Conservation (phyloP, 2,888 invertebrate genomes). For the Drosophila koepferae region DNA sequence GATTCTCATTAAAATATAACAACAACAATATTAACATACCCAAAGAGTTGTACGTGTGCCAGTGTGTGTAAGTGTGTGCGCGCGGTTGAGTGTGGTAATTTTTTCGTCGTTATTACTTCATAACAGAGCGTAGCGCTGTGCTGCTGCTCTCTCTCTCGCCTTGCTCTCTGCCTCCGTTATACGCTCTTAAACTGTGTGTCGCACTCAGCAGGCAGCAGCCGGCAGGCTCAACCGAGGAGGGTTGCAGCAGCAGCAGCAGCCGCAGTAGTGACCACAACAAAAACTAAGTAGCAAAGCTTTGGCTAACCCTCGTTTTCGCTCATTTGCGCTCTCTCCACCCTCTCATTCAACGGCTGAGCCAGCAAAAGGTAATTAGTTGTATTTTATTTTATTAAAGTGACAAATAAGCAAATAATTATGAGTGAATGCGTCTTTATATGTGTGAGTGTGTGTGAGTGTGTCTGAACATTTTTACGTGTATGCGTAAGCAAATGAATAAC, state of each 20-base stretch:
- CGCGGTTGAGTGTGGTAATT: constrained; percentile 46
- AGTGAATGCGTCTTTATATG: constrained; percentile 13
- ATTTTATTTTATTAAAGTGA: constrained; percentile 71
- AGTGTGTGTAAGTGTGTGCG: constrained; percentile 14
- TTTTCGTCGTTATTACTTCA: constrained; percentile 70
- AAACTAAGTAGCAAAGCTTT: constrained; percentile 39
- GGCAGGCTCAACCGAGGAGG: constrained; percentile 35
- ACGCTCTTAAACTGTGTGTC: constrained; percentile 19
- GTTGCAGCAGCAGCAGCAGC: constrained; percentile 48
- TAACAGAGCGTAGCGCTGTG: constrained; percentile 52
- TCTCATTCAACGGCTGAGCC: constrained; percentile 13
- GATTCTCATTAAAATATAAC: constrained; percentile 53
- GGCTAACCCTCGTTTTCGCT: constrained; percentile 29
- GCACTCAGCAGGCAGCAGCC: constrained; percentile 29
- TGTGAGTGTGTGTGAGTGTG: constrained; percentile 1
- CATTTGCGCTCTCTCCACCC: constrained; percentile 9
- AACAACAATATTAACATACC: constrained; percentile 32
- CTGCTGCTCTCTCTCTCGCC: constrained; percentile 8
- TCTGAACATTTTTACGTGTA: constrained; percentile 12
- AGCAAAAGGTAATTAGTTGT: constrained; percentile 68
- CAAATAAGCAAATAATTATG: constrained; percentile 60
- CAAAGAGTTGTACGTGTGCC: constrained; percentile 26
- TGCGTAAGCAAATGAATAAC: constrained; percentile 65
- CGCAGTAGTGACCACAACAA: constrained; percentile 29
- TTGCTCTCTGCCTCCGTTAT: not conserved